Conservation (phyloP, 2,113 vertebrate genomes). For the Recurvirostra avosetta region DNA sequence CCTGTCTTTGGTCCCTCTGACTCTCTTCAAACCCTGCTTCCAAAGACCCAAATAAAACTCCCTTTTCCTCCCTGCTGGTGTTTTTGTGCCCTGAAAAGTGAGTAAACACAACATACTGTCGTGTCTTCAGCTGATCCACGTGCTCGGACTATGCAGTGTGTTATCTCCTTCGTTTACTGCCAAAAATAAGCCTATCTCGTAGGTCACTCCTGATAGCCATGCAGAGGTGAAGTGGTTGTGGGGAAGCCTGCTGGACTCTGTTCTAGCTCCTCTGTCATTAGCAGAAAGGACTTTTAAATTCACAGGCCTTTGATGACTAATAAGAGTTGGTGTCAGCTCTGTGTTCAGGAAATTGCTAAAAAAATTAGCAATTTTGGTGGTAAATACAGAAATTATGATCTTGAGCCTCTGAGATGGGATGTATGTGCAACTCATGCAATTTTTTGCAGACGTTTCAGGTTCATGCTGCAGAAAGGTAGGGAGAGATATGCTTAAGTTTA, state of each 20-base stretch:
- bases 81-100: background rate
- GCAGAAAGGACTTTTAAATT: background rate
- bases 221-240: background rate
- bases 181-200: background rate
- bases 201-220: background rate
- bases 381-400: fast-evolving
- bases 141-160: background rate
- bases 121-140: background rate
- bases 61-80: background rate
- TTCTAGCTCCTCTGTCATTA: fast-evolving
- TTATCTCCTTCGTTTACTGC: constrained; percentile 18
- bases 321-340: fast-evolving
- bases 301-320: fast-evolving
- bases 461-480: fast-evolving
- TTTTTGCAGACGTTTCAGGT: fast-evolving
- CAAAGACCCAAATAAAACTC: background rate
- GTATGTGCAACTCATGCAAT: fast-evolving
- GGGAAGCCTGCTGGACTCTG: background rate
- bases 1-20: background rate
- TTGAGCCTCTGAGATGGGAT: fast-evolving
- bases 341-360: fast-evolving
- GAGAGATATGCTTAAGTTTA: fast-evolving
- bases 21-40: background rate
- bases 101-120: background rate
- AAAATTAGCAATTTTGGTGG: background rate